Conservation (phyloP, 1,140 invertebrate species). For the Hermatobates lingyangjiaoensis region DNA sequence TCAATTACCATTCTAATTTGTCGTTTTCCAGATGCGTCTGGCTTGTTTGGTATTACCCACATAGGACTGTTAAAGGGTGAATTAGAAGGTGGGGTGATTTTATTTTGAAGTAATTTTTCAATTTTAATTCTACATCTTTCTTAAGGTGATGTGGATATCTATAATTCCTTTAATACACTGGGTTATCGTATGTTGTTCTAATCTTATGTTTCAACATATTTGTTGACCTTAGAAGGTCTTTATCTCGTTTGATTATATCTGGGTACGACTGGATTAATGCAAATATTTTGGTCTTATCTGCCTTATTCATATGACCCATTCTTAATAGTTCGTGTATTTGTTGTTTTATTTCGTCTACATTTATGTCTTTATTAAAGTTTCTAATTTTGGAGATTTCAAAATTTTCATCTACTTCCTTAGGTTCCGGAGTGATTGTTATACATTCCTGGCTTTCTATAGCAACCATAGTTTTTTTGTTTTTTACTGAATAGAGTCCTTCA, state of each 20-base stretch:
- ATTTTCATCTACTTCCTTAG: not conserved
- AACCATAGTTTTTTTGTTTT: not conserved
- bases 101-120: slow-evolving; percentile 15
- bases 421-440: not conserved
- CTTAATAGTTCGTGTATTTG: not conserved
- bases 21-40: slow-evolving; percentile 9
- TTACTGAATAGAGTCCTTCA: not conserved
- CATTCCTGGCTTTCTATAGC: not conserved
- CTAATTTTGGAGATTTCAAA: not conserved
- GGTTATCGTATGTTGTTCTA: slow-evolving; percentile 9
- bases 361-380: not conserved
- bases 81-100: slow-evolving; percentile 8
- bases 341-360: not conserved
- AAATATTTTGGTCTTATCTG: not conserved
- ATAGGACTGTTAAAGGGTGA: slow-evolving; percentile 13
- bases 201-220: slow-evolving; percentile 19
- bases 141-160: slow-evolving; percentile 21
- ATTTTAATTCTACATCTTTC: slow-evolving; percentile 21
- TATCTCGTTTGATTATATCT: not conserved
- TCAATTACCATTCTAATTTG: slow-evolving; percentile 14
- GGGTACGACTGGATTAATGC: not conserved
- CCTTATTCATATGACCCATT: not conserved
- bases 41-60: slow-evolving; percentile 15
- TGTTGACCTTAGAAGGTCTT: not conserved
- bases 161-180: slow-evolving; percentile 20